A percentile compares a stretch with the other conserved stretches of the same genome.
These are phyloP conservation scores for Gymnocephalus cernua DNA, from an alignment of 2,113 vertebrate genomes.

Conservation along the genomic window DNA sequence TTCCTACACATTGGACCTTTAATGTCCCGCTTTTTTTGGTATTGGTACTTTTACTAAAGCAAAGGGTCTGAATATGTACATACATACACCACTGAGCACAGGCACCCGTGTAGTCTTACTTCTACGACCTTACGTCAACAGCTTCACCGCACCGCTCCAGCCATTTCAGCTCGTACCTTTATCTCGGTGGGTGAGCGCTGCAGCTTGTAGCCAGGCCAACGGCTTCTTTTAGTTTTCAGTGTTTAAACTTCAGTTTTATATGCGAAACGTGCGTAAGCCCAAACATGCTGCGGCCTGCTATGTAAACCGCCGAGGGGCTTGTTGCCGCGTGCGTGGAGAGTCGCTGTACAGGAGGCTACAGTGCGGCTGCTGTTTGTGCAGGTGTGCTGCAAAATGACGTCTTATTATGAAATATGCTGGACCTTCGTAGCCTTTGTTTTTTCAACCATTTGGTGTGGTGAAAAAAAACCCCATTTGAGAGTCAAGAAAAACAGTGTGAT, in stretches of 20 bases:
- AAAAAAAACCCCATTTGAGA: constrained; percentile 71
- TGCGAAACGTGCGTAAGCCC: constrained; percentile 23
- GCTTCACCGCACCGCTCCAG: neutral
- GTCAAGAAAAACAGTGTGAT: constrained; percentile 75
- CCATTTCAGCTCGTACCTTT: constrained; percentile 28
- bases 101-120: neutral
- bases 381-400: constrained; percentile 79
- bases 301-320: constrained; percentile 22
- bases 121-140: constrained; percentile 41
- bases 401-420: constrained; percentile 80
- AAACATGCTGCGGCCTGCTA: constrained; percentile 10
- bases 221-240: constrained; percentile 7
- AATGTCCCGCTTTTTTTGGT: too few species aligned
- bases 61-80: neutral
- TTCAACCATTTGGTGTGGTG: constrained; percentile 68
- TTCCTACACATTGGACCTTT: too few species aligned
- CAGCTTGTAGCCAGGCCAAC: constrained; percentile 8
- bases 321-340: constrained; percentile 32
- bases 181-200: constrained; percentile 36
- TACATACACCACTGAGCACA: neutral
- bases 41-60: neutral
- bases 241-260: constrained; percentile 43
- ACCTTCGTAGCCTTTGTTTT: constrained; percentile 77
- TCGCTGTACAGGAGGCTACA: constrained; percentile 66
- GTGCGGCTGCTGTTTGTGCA: constrained; percentile 81